Base-by-base conservation (phyloP, 2,888 invertebrate species). In the Tanypteryx hageni region DNA sequence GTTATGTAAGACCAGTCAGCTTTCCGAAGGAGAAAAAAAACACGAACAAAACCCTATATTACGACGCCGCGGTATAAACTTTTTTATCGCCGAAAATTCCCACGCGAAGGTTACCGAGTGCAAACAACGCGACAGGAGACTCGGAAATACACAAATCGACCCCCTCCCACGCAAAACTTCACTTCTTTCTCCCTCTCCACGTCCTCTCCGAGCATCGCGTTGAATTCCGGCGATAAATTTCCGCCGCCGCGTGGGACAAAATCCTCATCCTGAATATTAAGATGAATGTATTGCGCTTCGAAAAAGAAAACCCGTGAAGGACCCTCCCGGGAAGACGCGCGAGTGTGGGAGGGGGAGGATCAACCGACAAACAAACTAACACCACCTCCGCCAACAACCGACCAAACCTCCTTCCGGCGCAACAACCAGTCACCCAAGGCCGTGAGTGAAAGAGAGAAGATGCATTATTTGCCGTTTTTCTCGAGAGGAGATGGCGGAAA, bases 211-310 rank as follows among this genome's bases (percentile, higher is more conserved):
- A 27, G 27, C 76, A 76, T 13, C 11, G 22, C 76, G 76, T 22
- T 76, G 76, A 27, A 76, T 76, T 76, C n/a, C 76, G 76, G 76
- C 76, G 76, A 76, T 76, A 76, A 76, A 76, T 76, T 76, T 27
- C 68, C 68, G n/a, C n/a, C 68, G 68, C 68, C 68, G 22, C 68
- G 44, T 5, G 5, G 3, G 44, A 44, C 44, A 44, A 22, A 68
- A 22, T 68, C 7, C 76, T 27, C 76, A 44, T 76, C 27, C 27
- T 76, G 76, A 76, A 76, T 22, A 76, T 76, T 76, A 76, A 76
- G 76, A 76, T 27, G 76, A 76, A 76, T 76, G 76, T 10, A 76
- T 76, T 27, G 22, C 76, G 76, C 10, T 9, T n/a, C 64, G n/a
- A 14, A 14, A 64, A 64, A 64, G 5, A 44, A 44, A 44, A 44